phyloP scores from a whole-genome alignment of 2,888 invertebrate species.

The Hyposoter didymator region DNA sequence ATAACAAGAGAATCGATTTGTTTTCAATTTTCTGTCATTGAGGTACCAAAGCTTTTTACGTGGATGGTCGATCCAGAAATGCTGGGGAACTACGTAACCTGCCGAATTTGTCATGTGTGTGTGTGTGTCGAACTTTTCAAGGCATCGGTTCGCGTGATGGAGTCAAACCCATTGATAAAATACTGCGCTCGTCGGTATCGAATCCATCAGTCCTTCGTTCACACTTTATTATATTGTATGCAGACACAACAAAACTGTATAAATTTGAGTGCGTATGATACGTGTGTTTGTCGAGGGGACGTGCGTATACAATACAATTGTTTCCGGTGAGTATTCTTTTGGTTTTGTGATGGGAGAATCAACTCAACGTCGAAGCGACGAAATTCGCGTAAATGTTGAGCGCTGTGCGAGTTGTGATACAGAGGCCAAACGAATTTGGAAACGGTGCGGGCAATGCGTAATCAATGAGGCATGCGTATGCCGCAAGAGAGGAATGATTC shows the following conservation, averaged over 20 bases:
- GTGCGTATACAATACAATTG: conserved; percentile 43
- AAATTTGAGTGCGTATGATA: not conserved
- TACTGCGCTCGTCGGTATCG: conserved; percentile 49
- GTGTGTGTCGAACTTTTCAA: not conserved
- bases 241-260: not conserved
- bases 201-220: conserved; percentile 28
- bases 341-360: conserved; percentile 23
- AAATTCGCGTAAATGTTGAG: conserved; percentile 3
- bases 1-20: conserved; percentile 49
- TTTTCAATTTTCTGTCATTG: conserved; percentile 26
- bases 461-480: too few species aligned
- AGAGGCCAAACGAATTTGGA: not conserved
- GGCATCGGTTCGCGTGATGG: conserved; percentile 49
- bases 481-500: not conserved
- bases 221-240: not conserved
- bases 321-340: conserved; percentile 23
- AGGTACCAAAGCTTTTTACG: conserved; percentile 47
- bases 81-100: conserved; percentile 28
- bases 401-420: not conserved
- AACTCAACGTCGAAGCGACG: not conserved
- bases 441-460: not conserved
- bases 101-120: conserved; percentile 34
- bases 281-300: not conserved
- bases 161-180: conserved; percentile 55
- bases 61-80: conserved; percentile 30